Evolutionary conservation across 2,113 vertebrate genomes (phyloP).

Genomic region (Baryphthengus martii): DNA sequence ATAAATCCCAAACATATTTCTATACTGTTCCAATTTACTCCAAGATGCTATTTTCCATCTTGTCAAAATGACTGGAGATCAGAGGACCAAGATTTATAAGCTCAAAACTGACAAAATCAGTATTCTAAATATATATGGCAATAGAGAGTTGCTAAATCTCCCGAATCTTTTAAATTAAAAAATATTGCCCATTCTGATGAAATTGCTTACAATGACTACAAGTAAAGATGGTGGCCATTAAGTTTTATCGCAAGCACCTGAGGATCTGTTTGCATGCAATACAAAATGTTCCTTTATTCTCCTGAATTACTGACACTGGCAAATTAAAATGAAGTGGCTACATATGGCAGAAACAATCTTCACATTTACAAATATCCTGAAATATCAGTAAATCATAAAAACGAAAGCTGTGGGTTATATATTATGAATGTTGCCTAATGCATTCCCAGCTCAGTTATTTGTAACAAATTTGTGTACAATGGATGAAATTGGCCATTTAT

Average conservation of each 20-base stretch:
- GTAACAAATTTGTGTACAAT: constrained; percentile 79
- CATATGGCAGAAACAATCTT: constrained; percentile 84
- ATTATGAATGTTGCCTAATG: constrained; percentile 82
- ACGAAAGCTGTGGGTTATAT: constrained; percentile 79
- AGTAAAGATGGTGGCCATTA: constrained; percentile 85
- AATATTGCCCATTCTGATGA: constrained; percentile 85
- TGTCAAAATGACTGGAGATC: constrained; percentile 80
- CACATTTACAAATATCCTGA: constrained; percentile 86
- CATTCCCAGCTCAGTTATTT: constrained; percentile 79
- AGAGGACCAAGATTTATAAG: constrained; percentile 82
- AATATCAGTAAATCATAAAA: constrained; percentile 85
- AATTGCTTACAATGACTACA: constrained; percentile 85
- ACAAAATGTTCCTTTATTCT: constrained; percentile 79
- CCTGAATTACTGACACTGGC: constrained; percentile 84
- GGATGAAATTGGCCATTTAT: constrained; percentile 85
- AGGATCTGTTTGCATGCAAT: constrained; percentile 79
- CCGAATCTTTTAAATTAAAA: constrained; percentile 85
- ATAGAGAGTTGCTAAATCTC: constrained; percentile 76
- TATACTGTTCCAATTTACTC: constrained; percentile 75
- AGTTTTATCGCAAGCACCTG: constrained; percentile 83
- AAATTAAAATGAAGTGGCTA: constrained; percentile 90
- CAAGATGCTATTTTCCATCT: constrained; percentile 75
- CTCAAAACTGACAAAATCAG: constrained; percentile 82
- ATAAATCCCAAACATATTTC: constrained; percentile 81
- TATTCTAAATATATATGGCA: constrained; percentile 77